Conservation (phyloP, 2,797 vertebrate genomes). For the Ispidina picta region DNA sequence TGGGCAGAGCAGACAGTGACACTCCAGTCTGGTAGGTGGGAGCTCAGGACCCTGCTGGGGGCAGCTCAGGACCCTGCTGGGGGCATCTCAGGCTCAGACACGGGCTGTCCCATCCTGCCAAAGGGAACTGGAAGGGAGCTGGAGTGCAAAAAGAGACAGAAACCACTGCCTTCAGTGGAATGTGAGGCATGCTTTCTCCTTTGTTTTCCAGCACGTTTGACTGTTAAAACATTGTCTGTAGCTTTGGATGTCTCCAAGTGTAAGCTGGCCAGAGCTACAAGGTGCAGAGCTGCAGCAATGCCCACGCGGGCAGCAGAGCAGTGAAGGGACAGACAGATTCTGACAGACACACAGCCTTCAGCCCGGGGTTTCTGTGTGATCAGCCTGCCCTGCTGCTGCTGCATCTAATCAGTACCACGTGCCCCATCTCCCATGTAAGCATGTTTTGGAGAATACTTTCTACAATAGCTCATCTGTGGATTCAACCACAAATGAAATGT, state of each 20-base stretch:
- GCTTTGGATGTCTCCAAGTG: neutral
- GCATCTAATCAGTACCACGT: constrained; percentile 74
- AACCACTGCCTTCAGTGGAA: constrained; percentile 67
- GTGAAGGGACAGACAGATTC: neutral
- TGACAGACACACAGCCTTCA: constrained; percentile 4
- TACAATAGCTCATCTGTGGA: constrained; percentile 72
- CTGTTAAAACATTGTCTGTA: constrained; percentile 22
- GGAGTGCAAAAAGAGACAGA: constrained; percentile 47
- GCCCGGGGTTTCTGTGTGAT: neutral
- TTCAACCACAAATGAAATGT: constrained; percentile 72
- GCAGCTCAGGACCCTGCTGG: too few relatives aligned
- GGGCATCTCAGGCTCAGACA: neutral
- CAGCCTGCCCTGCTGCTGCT: constrained; percentile 68
- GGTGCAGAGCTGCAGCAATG: neutral
- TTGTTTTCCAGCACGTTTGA: constrained; percentile 50
- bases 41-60: neutral
- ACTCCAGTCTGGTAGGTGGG: neutral
- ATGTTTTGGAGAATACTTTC: constrained; percentile 72
- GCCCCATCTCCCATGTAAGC: constrained; percentile 62
- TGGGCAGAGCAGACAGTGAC: neutral
- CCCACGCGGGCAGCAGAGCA: neutral
- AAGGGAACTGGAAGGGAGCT: constrained; percentile 30
- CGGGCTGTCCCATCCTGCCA: neutral
- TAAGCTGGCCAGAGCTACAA: neutral
- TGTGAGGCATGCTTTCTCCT: constrained; percentile 37